Evolutionary conservation across 1,140 invertebrate species (phyloP).

Genomic region (Bombus fervidus): DNA sequence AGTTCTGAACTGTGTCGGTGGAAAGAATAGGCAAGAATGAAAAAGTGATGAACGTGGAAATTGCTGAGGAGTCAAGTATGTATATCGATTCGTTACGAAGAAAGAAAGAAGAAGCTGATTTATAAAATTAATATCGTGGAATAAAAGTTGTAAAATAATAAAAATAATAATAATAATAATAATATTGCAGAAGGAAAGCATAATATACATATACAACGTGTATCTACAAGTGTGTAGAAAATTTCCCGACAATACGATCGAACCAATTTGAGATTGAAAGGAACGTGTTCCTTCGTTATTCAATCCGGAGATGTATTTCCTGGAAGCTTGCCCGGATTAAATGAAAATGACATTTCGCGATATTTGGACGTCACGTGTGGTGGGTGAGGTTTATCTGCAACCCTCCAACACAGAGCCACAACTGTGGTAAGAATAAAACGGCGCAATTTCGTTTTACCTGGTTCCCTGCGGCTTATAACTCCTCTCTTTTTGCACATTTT

Average conservation of each 20-base stretch:
- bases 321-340: constrained; percentile 47
- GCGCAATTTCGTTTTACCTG: background rate
- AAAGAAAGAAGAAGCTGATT: background rate
- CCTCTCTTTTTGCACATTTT: background rate
- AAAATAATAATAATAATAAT: too few species aligned
- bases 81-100: background rate
- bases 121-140: background rate
- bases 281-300: background rate
- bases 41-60: background rate
- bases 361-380: background rate
- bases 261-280: background rate
- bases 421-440: background rate
- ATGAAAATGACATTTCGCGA: constrained; percentile 43
- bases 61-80: too few species aligned
- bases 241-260: background rate
- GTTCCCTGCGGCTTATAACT: background rate
- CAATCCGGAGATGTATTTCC: constrained; percentile 26
- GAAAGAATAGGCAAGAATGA: background rate
- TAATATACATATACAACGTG: background rate
- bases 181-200: background rate
- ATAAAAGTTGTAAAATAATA: background rate
- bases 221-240: background rate
- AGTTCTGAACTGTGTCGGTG: background rate
- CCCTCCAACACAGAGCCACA: too few species aligned
- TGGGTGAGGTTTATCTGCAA: background rate